phyloP scores from a whole-genome alignment of 1,140 invertebrate genomes.

The Solenopsis fugax region DNA sequence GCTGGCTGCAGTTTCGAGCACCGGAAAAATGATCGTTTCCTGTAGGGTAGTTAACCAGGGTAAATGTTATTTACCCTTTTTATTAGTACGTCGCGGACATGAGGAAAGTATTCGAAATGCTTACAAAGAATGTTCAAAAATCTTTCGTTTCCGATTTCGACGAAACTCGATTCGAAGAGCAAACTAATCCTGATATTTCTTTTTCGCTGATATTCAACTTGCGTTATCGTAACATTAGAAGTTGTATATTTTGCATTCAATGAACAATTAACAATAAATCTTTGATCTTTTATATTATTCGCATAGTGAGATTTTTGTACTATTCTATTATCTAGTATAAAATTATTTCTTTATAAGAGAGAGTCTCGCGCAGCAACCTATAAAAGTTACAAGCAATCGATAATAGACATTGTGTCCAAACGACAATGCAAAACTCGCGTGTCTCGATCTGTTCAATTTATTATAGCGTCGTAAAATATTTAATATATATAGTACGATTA shows the following conservation, averaged over 20 bases:
- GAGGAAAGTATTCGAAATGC: background rate
- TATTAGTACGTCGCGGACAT: background rate
- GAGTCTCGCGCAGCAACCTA: background rate
- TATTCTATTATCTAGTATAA: background rate
- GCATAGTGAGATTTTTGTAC: background rate
- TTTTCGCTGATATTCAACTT: background rate
- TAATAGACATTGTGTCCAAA: slow-evolving; percentile 25
- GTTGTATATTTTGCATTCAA: background rate
- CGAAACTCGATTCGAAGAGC: background rate
- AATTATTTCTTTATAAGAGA: background rate
- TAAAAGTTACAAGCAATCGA: slow-evolving; percentile 37
- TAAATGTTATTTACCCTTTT: slow-evolving; percentile 8
- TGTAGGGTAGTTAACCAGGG: slow-evolving; percentile 3
- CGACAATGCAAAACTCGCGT: slow-evolving; percentile 31
- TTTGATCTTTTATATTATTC: background rate
- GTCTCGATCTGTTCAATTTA: slow-evolving; percentile 40
- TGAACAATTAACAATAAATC: background rate
- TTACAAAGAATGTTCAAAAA: background rate
- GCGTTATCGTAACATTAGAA: background rate
- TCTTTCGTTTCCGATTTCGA: background rate
- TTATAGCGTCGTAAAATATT: slow-evolving; percentile 35
- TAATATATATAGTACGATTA: slow-evolving; percentile 39
- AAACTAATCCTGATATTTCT: background rate
- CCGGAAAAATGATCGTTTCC: slow-evolving; percentile 34
- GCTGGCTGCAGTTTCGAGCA: slow-evolving; percentile 22